Conservation (phyloP, 1,140 invertebrate species). For the Anoplophora glabripennis region DNA sequence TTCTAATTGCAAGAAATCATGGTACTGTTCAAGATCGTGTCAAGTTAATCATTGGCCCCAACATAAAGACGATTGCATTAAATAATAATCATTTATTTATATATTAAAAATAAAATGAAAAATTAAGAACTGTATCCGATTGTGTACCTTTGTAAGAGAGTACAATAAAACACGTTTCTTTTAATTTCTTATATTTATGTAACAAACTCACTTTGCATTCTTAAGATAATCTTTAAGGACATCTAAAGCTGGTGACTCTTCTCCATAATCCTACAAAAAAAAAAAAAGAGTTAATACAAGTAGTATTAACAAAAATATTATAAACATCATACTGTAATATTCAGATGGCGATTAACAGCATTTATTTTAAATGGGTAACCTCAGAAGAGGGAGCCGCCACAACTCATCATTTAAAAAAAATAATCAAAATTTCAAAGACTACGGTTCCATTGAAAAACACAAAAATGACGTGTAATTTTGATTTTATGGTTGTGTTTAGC, state of each 20-base stretch:
- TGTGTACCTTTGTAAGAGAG: background rate
- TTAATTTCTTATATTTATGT: constrained; percentile 34
- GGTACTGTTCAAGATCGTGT: constrained; percentile 59
- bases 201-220: constrained; percentile 42
- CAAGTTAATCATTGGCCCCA: constrained; percentile 58
- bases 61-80: constrained; percentile 54
- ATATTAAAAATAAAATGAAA: background rate
- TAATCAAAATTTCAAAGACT: background rate
- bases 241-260: constrained; percentile 91
- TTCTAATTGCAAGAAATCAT: constrained; percentile 56
- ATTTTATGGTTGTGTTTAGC: too few relatives aligned
- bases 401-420: constrained; percentile 27
- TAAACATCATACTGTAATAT: background rate
- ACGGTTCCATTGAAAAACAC: too few relatives aligned
- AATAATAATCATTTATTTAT: background rate
- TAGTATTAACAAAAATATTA: constrained; percentile 1
- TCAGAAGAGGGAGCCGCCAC: constrained; percentile 38
- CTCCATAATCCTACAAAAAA: constrained; percentile 84
- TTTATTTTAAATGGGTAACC: constrained; percentile 29
- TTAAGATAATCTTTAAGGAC: constrained; percentile 86
- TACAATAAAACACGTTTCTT: constrained; percentile 13
- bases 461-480: too few relatives aligned
- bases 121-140: background rate
- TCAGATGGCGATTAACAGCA: constrained; percentile 32
- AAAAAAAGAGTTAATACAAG: constrained; percentile 23